Percentiles rank a stretch among this genome's conserved stretches.
Conservation (phyloP, 2,113 vertebrate species). For the Rhinichthys klamathensis region DNA sequence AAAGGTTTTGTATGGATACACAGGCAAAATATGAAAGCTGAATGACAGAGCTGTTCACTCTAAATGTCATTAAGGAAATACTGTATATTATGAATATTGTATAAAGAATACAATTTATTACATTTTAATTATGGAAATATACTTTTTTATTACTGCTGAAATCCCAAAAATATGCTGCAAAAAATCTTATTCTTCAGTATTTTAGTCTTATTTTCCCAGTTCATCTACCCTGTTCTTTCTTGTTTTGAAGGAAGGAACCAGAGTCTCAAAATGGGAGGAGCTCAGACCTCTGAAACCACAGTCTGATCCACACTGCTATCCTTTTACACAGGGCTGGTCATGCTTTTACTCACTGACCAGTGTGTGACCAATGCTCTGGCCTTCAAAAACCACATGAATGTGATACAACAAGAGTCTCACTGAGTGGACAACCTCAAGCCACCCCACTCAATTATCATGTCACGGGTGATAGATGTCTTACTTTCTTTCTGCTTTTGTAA, state of each 20-base stretch:
- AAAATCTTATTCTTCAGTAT: neutral
- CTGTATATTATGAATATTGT: neutral
- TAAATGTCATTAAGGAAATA: neutral
- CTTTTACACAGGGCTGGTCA: slow-evolving; percentile 32
- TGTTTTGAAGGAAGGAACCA: neutral
- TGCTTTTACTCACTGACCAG: slow-evolving; percentile 7
- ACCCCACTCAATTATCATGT: slow-evolving; percentile 8
- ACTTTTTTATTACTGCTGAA: neutral
- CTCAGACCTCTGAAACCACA: slow-evolving; percentile 26
- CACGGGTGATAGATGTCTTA: slow-evolving; percentile 3
- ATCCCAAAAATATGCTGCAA: neutral
- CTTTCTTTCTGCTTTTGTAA: slow-evolving; percentile 1
- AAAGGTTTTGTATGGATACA: neutral
- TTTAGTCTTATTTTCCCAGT: neutral
- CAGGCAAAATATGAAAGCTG: neutral
- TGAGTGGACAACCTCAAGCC: slow-evolving; percentile 9
- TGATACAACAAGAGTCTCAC: neutral
- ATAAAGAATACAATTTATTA: too few species aligned
- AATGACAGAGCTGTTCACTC: neutral
- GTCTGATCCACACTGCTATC: slow-evolving; percentile 31
- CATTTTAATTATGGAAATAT: neutral
- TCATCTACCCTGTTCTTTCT: neutral
- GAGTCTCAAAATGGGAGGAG: slow-evolving; percentile 15
- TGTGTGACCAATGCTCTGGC: neutral
- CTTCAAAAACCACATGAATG: slow-evolving; percentile 36